Conservation (phyloP, 2,888 invertebrate species). For the Andrena bucephala region DNA sequence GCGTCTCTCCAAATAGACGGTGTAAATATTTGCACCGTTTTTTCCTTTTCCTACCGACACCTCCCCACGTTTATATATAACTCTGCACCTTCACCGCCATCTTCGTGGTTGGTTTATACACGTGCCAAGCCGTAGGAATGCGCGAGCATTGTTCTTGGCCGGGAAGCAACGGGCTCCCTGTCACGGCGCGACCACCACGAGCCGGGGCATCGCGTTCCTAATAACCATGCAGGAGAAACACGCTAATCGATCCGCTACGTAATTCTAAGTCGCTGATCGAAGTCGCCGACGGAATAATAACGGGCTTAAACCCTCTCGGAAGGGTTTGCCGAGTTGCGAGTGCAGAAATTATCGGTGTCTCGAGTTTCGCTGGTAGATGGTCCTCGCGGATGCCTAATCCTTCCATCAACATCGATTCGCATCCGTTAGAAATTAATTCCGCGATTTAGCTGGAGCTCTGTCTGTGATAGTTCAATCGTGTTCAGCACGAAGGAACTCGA, state of each 20-base stretch:
- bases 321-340: background rate
- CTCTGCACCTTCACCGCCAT: conserved; percentile 44
- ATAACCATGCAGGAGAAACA: background rate
- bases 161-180: conserved; percentile 24
- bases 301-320: background rate
- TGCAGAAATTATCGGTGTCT: background rate
- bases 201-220: background rate
- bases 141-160: conserved; percentile 61
- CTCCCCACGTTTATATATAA: conserved; percentile 62
- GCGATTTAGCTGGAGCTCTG: too few species aligned
- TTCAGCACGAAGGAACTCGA: too few species aligned
- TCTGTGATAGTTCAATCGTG: too few species aligned
- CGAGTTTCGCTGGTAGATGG: background rate
- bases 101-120: conserved; percentile 33
- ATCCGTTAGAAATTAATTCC: too few species aligned
- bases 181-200: background rate
- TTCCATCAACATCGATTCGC: too few species aligned
- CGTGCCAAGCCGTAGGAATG: conserved; percentile 64
- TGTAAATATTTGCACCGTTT: conserved; percentile 69
- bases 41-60: conserved; percentile 52
- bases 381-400: too few species aligned
- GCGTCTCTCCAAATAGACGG: conserved; percentile 66
- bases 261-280: background rate
- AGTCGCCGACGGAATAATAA: background rate
- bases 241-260: background rate